These are phyloP conservation scores for Conger conger DNA, from an alignment of 2,113 vertebrate species.

Conservation along the genomic window DNA sequence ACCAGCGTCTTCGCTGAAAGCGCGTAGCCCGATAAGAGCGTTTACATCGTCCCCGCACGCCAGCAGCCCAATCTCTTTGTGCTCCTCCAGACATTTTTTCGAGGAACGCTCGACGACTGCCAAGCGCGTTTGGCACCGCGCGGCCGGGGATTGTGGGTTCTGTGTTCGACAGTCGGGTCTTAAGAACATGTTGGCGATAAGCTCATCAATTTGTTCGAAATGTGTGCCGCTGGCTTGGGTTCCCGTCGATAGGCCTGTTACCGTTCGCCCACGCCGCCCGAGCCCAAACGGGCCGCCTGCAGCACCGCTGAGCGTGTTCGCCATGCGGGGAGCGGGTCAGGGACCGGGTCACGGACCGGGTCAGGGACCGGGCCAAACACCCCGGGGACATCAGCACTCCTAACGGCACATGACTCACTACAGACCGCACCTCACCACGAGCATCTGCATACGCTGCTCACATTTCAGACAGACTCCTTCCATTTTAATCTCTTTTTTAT, in stretches of 20 bases:
- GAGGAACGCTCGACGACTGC: slow-evolving; percentile 31
- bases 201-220: slow-evolving; percentile 27
- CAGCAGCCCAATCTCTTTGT: slow-evolving; percentile 24
- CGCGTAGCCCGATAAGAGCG: slow-evolving; percentile 11
- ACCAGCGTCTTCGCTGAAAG: slow-evolving; percentile 12
- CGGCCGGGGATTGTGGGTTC: slow-evolving; percentile 25
- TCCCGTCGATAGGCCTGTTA: slow-evolving; percentile 13
- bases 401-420: neutral
- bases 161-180: slow-evolving; percentile 20
- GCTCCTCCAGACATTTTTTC: slow-evolving; percentile 31
- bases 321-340: neutral
- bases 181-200: slow-evolving; percentile 24
- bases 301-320: neutral
- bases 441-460: neutral
- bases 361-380: neutral
- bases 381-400: neutral
- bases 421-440: neutral
- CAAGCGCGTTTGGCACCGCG: slow-evolving; percentile 30
- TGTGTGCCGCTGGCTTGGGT: slow-evolving; percentile 5
- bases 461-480: neutral
- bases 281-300: neutral
- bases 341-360: neutral
- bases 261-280: slow-evolving; percentile 8
- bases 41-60: slow-evolving; percentile 2
- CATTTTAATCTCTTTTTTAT: neutral